phyloP scores from a whole-genome alignment of 2,113 vertebrate genomes.

The Aplodontia rufa region DNA sequence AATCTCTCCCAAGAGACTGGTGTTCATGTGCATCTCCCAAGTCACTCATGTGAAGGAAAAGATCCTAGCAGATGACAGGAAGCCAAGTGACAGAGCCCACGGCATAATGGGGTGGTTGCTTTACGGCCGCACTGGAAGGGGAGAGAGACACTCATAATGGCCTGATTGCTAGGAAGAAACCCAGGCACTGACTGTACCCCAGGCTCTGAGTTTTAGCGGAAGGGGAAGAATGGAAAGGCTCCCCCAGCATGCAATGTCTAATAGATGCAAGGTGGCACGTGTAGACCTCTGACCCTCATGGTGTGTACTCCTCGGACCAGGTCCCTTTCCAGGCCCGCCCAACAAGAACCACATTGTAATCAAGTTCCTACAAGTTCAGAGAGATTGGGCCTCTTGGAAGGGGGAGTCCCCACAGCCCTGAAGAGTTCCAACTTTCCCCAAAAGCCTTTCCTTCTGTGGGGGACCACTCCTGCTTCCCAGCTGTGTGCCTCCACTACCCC shows the following conservation, averaged over 20 bases:
- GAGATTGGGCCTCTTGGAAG: neutral
- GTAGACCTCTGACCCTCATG: neutral
- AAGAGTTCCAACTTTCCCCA: neutral
- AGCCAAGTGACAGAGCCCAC: conserved; percentile 20
- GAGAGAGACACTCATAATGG: neutral
- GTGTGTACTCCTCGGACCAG: neutral
- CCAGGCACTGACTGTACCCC: neutral
- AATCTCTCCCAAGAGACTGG: neutral
- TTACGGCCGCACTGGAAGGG: neutral
- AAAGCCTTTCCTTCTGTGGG: neutral
- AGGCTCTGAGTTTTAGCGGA: neutral
- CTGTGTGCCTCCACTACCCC: neutral
- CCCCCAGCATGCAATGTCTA: rapidly evolving
- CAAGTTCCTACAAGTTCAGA: neutral
- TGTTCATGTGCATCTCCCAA: neutral
- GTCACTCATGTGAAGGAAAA: conserved; percentile 8
- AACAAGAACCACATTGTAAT: neutral
- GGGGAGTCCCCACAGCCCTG: neutral
- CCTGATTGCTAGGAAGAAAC: conserved; percentile 3
- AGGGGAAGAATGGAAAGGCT: neutral
- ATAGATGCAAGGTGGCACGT: rapidly evolving
- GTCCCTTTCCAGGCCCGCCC: neutral
- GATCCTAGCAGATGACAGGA: conserved; percentile 23
- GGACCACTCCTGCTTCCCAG: neutral
- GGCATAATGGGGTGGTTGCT: neutral